Conservation (phyloP, 2,113 vertebrate species). For the Bungarus multicinctus region DNA sequence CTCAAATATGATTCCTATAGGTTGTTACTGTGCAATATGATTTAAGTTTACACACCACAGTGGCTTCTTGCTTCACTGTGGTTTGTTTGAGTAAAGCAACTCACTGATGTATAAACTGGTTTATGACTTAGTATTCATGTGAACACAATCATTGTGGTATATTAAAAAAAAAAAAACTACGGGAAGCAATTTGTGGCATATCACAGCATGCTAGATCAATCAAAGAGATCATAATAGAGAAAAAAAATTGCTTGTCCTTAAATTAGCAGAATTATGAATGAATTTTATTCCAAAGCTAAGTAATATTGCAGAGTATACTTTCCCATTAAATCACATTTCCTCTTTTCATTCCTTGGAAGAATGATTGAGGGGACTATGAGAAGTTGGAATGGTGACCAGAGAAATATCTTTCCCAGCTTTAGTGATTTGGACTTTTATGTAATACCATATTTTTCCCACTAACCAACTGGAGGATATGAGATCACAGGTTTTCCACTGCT, state of each 20-base stretch:
- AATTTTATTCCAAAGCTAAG: not conserved
- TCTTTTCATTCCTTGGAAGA: not conserved
- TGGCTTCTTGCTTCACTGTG: not conserved
- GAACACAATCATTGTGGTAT: not conserved
- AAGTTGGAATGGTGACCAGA: not conserved
- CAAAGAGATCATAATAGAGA: not conserved
- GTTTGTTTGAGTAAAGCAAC: not conserved
- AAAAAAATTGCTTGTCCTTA: not conserved
- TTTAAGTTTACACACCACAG: not conserved
- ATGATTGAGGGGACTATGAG: not conserved
- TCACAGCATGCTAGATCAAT: not conserved
- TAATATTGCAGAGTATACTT: not conserved
- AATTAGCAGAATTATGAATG: not conserved
- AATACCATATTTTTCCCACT: not conserved
- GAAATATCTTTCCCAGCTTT: not conserved
- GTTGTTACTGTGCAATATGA: not conserved
- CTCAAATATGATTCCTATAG: not conserved
- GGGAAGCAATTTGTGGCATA: not conserved
- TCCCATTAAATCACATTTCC: not conserved
- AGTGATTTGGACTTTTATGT: not conserved
- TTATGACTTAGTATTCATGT: not conserved
- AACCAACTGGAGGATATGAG: not conserved
- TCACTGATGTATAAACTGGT: not conserved
- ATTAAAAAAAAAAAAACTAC: not conserved
- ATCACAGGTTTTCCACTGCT: not conserved